Evolutionary conservation across 2,888 invertebrate genomes (phyloP).

Genomic region (Patella ulyssiponensis): DNA sequence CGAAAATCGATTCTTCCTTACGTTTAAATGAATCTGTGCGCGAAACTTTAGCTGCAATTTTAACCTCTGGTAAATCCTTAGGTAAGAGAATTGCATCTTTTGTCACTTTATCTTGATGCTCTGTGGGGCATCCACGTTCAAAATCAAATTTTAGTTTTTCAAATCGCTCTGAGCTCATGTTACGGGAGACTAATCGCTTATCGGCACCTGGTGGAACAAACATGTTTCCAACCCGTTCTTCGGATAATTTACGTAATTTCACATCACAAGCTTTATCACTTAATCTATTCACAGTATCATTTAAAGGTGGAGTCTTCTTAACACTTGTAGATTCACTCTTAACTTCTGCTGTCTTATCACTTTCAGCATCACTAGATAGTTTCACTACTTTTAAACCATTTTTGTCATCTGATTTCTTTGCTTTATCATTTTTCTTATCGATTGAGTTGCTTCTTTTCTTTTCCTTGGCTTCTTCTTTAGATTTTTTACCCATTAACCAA

Average conservation of each 20-base stretch:
- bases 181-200: conserved; percentile 29
- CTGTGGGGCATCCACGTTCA: conserved; percentile 44
- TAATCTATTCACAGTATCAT: neutral
- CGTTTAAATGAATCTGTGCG: conserved; percentile 25
- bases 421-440: conserved; percentile 6
- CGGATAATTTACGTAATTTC: conserved; percentile 17
- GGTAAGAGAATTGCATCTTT: conserved; percentile 41
- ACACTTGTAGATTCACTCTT: conserved; percentile 1
- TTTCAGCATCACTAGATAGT: neutral
- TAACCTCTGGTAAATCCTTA: conserved; percentile 26
- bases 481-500: neutral
- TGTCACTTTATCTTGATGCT: conserved; percentile 30
- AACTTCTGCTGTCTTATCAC: too few relatives aligned
- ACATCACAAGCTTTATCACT: neutral
- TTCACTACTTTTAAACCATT: neutral
- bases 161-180: conserved; percentile 47
- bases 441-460: too few relatives aligned
- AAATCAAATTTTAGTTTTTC: conserved; percentile 48
- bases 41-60: conserved; percentile 15
- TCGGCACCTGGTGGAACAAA: neutral
- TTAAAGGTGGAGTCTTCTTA: neutral
- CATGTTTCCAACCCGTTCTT: conserved; percentile 14
- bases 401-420: neutral
- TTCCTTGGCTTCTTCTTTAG: neutral
- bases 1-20: conserved; percentile 44